These are phyloP conservation scores for Indri indri DNA, from an alignment of 2,113 vertebrate species.

Conservation along the genomic window DNA sequence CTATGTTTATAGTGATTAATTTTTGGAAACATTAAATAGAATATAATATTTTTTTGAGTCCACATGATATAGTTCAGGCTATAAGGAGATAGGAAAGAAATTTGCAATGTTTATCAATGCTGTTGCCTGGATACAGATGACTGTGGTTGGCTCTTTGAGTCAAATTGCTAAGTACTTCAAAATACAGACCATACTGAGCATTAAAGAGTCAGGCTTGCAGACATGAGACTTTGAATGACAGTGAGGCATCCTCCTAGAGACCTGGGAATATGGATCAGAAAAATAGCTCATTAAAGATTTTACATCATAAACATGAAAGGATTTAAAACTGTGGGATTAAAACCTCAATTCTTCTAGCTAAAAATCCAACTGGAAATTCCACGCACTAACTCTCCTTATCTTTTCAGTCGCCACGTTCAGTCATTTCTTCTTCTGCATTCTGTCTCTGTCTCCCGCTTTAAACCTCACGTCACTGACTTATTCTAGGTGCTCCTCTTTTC, in stretches of 20 bases:
- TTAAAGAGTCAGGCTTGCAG: neutral
- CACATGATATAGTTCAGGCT: neutral
- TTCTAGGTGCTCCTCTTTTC: neutral
- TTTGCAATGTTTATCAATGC: neutral
- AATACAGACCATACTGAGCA: neutral
- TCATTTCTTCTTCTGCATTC: neutral
- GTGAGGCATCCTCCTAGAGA: neutral
- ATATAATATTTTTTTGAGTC: neutral
- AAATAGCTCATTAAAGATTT: conserved; percentile 4
- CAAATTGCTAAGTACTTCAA: conserved; percentile 11
- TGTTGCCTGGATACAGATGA: neutral
- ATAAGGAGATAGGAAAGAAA: neutral
- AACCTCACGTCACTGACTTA: neutral
- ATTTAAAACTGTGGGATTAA: neutral
- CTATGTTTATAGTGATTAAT: neutral
- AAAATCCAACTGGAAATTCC: neutral
- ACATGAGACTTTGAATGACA: neutral
- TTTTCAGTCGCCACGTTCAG: neutral
- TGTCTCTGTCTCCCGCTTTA: neutral
- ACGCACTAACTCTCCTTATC: neutral
- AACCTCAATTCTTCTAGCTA: neutral
- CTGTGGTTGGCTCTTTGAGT: neutral
- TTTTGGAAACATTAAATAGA: neutral
- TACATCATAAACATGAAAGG: neutral
- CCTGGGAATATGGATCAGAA: neutral